phyloP scores from a whole-genome alignment of 1,140 invertebrate species.

The Ostrea edulis region DNA sequence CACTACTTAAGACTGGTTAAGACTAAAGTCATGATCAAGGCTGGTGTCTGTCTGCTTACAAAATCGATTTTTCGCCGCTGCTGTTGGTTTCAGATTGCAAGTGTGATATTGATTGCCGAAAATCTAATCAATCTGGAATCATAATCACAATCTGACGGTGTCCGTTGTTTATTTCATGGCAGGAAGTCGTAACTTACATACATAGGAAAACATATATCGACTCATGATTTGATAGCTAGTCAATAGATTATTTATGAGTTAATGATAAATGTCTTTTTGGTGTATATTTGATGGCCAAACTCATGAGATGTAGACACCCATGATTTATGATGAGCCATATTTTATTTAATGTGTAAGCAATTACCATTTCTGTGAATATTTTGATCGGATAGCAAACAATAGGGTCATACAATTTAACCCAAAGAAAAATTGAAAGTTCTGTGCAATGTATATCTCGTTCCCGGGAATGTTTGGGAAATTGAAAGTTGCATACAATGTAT shows the following conservation, averaged over 20 bases:
- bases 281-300: background rate
- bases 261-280: background rate
- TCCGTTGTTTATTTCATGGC: slow-evolving; percentile 9
- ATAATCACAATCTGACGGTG: background rate
- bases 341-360: no score
- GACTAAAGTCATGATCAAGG: background rate
- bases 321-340: no score
- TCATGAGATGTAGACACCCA: background rate
- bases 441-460: no score
- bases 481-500: no score
- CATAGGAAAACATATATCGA: background rate
- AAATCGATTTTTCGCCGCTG: slow-evolving; percentile 9
- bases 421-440: no score
- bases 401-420: no score
- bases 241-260: slow-evolving; percentile 4
- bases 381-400: no score
- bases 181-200: background rate
- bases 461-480: no score
- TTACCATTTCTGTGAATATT: no score
- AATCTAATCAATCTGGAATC: slow-evolving; percentile 33
- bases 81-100: slow-evolving; percentile 10
- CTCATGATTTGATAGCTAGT: background rate
- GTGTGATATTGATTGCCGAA: slow-evolving; percentile 12
- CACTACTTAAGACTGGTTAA: background rate
- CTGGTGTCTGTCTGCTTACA: background rate